phyloP scores from a whole-genome alignment of 2,797 vertebrate genomes.

The Notamacropus eugenii region DNA sequence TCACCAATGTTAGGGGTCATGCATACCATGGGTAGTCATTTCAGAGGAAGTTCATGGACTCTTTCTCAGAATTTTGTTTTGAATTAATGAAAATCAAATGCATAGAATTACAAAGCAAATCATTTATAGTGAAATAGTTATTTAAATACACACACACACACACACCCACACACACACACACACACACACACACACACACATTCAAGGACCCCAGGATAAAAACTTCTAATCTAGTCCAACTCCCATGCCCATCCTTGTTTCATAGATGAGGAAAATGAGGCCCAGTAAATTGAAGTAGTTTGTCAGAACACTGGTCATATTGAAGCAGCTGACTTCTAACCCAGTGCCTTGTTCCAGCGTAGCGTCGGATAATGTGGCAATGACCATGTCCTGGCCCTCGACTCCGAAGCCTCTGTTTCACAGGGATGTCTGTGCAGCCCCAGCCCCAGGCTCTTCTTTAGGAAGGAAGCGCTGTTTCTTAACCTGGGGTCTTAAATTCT shows the following conservation, averaged over 20 bases:
- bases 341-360: rapidly evolving
- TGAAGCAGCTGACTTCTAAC: background rate
- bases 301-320: background rate
- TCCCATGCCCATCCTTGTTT: background rate
- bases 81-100: background rate
- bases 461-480: background rate
- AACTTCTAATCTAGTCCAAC: background rate
- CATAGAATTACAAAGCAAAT: background rate
- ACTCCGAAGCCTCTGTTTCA: background rate
- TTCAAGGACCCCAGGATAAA: background rate
- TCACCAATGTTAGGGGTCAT: background rate
- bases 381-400: background rate
- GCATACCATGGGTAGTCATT: background rate
- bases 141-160: background rate
- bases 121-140: background rate
- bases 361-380: background rate
- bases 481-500: background rate
- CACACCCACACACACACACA: too few species aligned
- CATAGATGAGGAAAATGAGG: background rate
- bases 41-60: background rate
- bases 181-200: too few species aligned
- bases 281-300: background rate
- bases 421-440: background rate
- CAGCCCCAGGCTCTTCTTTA: background rate
- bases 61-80: background rate